Evolutionary conservation across 2,113 vertebrate species (phyloP), one percentile per base, ranked within the genome.

Genomic region (Lophius piscatorius): DNA sequence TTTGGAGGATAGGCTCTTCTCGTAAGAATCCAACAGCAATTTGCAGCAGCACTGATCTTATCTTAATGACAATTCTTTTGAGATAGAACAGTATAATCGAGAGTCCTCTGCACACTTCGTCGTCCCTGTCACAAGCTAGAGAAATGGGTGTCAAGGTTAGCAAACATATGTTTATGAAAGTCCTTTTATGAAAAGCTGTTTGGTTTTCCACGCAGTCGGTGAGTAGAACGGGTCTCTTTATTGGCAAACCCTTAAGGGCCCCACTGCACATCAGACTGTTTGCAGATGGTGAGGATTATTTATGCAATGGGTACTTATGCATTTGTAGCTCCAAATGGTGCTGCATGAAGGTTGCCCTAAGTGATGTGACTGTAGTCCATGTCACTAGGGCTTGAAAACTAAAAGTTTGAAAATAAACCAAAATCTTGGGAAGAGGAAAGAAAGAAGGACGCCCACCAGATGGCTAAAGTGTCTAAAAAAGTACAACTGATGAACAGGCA

Each of bases 21-120:
- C 22, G 16, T 12, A 5, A 48, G 35, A 57, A 70, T 51, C 33
- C 39, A 36, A 28, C 40, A 41, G 33, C 41, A 28, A 39, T 39
- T 50, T 55, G 39, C 41, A 38, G 56, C 22, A 12, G 31, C 29
- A 52, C 21, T 46, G 13, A 20, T 35, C 46, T 62, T 38, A 41
- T 63, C 67, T 72, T 51, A 68, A 59, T 52, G 28, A 42, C 22
- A 35, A 18, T 44, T 73, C 21, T 58, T 47, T 31, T 54, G 49
- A 47, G 17, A 9, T 18, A 22, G 24, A 52, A 4, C 0, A 39
- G 18, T 22, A 23, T 20, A 40, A 57, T 40, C 29, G 39, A 46
- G 26, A 42, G 41, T 57, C 48, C 33, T 4, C 46, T 34, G 49
- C 35, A 46, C 40, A 11, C n/a, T 26, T 61, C 60, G 49, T 48